Evolutionary conservation across 2,797 vertebrate species (phyloP).

Genomic region (Gouania willdenowi): DNA sequence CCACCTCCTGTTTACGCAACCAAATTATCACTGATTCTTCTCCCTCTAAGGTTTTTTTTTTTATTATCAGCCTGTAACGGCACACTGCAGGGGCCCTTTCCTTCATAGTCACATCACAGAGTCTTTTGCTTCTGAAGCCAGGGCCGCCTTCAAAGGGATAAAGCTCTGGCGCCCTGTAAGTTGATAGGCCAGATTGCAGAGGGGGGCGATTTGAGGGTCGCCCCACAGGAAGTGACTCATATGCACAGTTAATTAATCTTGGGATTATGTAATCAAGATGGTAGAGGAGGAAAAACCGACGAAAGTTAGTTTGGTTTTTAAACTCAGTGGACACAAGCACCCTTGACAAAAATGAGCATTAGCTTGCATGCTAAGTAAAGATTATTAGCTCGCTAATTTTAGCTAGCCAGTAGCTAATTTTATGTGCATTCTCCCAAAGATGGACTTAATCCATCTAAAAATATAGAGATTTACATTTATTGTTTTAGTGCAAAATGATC

Average conservation of each 20-base stretch:
- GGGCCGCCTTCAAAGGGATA: slow-evolving; percentile 61
- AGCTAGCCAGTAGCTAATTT: too few relatives aligned
- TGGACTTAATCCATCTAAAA: too few relatives aligned
- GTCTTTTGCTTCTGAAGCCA: slow-evolving; percentile 54
- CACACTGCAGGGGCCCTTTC: slow-evolving; percentile 52
- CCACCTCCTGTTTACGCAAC: slow-evolving; percentile 58
- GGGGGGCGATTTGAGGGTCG: slow-evolving; percentile 45
- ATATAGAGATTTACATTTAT: too few relatives aligned
- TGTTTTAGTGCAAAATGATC: too few relatives aligned
- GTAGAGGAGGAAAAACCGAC: slow-evolving; percentile 18
- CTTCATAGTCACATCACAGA: slow-evolving; percentile 65
- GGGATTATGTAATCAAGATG: slow-evolving; percentile 56
- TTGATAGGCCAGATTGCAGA: slow-evolving; percentile 64
- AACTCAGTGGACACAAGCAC: not conserved
- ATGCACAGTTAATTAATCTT: slow-evolving; percentile 65
- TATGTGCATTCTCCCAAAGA: too few relatives aligned
- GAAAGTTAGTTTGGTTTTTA: slow-evolving; percentile 16
- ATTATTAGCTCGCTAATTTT: too few relatives aligned
- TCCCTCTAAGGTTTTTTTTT: slow-evolving; percentile 39
- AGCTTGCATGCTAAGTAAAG: too few relatives aligned
- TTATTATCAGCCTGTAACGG: slow-evolving; percentile 59
- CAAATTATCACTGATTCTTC: slow-evolving; percentile 54
- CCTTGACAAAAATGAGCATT: too few relatives aligned
- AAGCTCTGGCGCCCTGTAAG: slow-evolving; percentile 57
- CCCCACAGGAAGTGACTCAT: slow-evolving; percentile 61